Evolutionary conservation across 2,113 vertebrate genomes (phyloP).

Genomic region (Thamnophis sirtalis): DNA sequence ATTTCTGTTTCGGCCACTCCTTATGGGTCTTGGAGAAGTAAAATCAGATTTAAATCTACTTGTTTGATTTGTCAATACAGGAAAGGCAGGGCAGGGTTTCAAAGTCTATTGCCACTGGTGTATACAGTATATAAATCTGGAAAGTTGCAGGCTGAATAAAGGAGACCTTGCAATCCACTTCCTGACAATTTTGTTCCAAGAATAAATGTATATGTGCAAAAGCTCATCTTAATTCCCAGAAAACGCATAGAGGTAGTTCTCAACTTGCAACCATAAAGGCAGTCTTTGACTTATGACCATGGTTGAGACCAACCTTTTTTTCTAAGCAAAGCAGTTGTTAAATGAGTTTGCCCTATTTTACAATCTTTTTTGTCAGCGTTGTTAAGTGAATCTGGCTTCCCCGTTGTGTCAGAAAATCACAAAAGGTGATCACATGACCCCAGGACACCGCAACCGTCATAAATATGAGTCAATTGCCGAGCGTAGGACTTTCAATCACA

Average conservation of each 20-base stretch:
- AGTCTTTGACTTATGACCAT: neutral
- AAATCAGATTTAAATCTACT: neutral
- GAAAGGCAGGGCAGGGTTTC: neutral
- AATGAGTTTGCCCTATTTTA: neutral
- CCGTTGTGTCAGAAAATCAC: neutral
- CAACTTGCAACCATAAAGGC: neutral
- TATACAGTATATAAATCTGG: neutral
- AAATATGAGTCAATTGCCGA: neutral
- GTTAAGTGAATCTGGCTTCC: neutral
- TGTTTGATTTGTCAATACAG: neutral
- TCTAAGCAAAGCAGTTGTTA: neutral
- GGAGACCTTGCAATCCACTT: neutral
- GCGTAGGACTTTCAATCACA: neutral
- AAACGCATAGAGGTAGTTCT: neutral
- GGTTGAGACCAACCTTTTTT: neutral
- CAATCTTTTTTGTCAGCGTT: neutral
- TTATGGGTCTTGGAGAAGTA: neutral
- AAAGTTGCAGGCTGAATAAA: neutral
- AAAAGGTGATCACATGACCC: no score
- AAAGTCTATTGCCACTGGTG: neutral
- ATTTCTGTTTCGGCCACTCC: neutral
- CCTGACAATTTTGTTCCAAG: neutral
- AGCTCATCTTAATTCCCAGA: neutral
- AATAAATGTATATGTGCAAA: neutral
- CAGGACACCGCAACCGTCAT: neutral